Conservation (phyloP, 1,140 invertebrate species). For the Agrilus planipennis region DNA sequence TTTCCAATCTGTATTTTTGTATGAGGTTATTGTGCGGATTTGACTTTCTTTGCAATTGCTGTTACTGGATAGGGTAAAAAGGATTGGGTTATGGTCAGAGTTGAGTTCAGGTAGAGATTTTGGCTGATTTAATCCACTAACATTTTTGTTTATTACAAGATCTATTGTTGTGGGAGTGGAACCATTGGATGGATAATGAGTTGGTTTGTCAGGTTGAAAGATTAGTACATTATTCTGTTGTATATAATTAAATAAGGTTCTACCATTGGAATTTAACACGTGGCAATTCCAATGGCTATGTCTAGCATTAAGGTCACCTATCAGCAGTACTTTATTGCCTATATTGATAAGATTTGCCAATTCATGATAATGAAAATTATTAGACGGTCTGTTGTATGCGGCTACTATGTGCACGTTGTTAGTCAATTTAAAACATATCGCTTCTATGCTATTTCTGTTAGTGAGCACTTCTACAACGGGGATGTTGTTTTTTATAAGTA, state of each 20-base stretch:
- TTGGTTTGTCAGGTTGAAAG: conserved; percentile 1
- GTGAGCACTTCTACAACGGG: not conserved
- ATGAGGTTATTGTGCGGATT: too few relatives aligned
- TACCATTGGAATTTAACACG: conserved; percentile 7
- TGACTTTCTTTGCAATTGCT: not conserved
- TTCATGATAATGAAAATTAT: not conserved
- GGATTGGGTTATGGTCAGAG: conserved; percentile 8
- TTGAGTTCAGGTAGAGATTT: not conserved
- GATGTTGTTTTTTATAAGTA: conserved; percentile 3
- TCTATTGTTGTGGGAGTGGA: conserved; percentile 8
- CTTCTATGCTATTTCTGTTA: not conserved
- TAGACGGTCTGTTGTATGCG: not conserved
- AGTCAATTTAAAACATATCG: not conserved
- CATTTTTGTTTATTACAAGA: conserved; percentile 8
- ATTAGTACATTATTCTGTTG: not conserved
- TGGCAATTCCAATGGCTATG: conserved; percentile 6
- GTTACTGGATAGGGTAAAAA: not conserved
- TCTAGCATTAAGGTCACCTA: conserved; percentile 10
- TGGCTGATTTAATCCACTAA: not conserved
- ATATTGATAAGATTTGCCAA: not conserved
- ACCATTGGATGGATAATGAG: conserved; percentile 9
- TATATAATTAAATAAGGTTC: not conserved
- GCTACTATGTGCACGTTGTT: not conserved
- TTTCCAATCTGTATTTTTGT: conserved; percentile 8
- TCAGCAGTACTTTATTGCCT: conserved; percentile 1